Evolutionary conservation across 2,113 vertebrate genomes (phyloP).

Genomic region (Pseudonaja textilis): DNA sequence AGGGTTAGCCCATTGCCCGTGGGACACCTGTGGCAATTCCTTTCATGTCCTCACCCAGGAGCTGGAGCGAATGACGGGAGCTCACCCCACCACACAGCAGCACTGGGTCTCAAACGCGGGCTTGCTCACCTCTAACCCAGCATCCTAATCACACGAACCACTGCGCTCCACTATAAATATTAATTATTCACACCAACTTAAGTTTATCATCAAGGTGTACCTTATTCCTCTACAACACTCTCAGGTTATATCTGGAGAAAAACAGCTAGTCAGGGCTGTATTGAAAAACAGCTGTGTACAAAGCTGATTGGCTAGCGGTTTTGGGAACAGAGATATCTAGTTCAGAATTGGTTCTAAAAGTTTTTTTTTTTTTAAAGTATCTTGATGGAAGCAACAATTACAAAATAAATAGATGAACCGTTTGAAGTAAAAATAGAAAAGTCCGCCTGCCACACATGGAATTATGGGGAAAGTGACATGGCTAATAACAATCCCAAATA

Average conservation of each 20-base stretch:
- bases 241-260: too few relatives aligned
- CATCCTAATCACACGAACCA: too few relatives aligned
- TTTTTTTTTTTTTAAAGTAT: neutral
- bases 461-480: neutral
- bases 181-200: neutral
- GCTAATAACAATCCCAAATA: too few relatives aligned
- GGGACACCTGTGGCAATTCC: too few relatives aligned
- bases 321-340: neutral
- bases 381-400: neutral
- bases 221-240: neutral
- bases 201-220: too few relatives aligned
- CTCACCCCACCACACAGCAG: neutral
- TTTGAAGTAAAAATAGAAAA: neutral
- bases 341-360: neutral
- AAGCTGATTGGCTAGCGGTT: neutral
- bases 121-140: too few relatives aligned
- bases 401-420: neutral
- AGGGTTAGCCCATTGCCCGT: too few relatives aligned
- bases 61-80: neutral
- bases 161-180: neutral
- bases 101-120: neutral
- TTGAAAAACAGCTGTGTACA: neutral
- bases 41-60: neutral
- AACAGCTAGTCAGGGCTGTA: too few relatives aligned
- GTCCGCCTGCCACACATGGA: neutral